These are phyloP conservation scores for Octomys mimax DNA, from an alignment of 2,797 vertebrate genomes.

Conservation along the genomic window DNA sequence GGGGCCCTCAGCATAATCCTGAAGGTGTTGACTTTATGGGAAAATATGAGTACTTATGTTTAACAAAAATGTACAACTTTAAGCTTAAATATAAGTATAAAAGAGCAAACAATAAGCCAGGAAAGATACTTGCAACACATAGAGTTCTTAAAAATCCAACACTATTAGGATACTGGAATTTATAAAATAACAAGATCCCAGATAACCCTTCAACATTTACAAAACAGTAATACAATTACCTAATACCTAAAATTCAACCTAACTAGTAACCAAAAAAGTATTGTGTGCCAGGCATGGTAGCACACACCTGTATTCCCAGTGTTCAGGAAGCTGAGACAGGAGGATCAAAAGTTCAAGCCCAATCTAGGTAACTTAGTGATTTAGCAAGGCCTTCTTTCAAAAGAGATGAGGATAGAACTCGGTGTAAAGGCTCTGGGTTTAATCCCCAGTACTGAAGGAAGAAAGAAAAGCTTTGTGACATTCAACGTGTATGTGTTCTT, in stretches of 20 bases:
- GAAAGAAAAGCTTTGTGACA: neutral
- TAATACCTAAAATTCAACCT: slow-evolving; percentile 7
- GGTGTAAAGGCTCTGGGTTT: neutral
- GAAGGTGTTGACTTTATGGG: neutral
- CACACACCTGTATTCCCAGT: neutral
- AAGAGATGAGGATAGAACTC: neutral
- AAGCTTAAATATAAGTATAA: neutral
- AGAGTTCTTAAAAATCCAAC: neutral
- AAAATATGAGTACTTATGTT: slow-evolving; percentile 51
- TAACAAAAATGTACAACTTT: slow-evolving; percentile 36
- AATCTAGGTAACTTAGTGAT: neutral
- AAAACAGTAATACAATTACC: slow-evolving; percentile 55
- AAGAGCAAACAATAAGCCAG: slow-evolving; percentile 29
- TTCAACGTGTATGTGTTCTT: neutral
- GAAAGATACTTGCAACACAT: slow-evolving; percentile 33
- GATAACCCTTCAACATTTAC: slow-evolving; percentile 28
- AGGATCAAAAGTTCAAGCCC: neutral
- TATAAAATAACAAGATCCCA: slow-evolving; percentile 44
- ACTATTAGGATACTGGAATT: slow-evolving; percentile 25
- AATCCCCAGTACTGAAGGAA: neutral
- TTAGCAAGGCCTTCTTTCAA: neutral
- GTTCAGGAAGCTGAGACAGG: neutral
- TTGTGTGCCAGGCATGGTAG: neutral
- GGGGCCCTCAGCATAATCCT: neutral
- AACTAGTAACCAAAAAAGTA: neutral